phyloP scores from a whole-genome alignment of 2,113 vertebrate species.

The Caloenas nicobarica region DNA sequence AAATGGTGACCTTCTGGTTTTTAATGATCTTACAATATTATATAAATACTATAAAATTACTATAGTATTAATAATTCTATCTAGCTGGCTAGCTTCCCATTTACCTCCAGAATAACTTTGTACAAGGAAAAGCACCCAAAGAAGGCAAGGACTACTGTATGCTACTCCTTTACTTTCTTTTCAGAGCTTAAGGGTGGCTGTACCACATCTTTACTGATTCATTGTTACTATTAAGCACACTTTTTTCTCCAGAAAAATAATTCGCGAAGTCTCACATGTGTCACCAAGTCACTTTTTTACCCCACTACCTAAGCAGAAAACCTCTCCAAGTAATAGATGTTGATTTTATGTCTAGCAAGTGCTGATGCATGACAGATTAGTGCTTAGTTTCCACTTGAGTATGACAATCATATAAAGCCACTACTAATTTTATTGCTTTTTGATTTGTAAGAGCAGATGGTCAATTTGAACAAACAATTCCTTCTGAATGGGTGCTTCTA shows the following conservation, averaged over 20 bases:
- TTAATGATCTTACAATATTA: neutral
- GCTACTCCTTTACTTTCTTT: neutral
- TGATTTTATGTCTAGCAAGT: neutral
- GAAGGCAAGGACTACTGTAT: neutral
- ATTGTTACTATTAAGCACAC: neutral
- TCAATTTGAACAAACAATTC: neutral
- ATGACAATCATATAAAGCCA: neutral
- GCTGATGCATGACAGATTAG: neutral
- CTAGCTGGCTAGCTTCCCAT: neutral
- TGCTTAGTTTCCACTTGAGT: neutral
- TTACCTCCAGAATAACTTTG: neutral
- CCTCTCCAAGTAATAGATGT: neutral
- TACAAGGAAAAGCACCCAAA: neutral
- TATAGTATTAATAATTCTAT: neutral
- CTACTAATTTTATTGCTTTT: neutral
- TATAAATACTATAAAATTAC: too few species aligned
- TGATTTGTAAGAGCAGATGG: neutral
- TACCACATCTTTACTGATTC: neutral
- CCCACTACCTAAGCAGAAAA: neutral
- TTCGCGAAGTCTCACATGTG: neutral
- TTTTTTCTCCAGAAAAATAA: neutral
- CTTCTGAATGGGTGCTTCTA: neutral
- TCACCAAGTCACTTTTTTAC: neutral
- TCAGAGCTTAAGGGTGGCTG: neutral
- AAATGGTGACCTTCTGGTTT: neutral